Conservation (phyloP, 92 coral and sea anemone species). For the Palythoa caribaeorum region DNA sequence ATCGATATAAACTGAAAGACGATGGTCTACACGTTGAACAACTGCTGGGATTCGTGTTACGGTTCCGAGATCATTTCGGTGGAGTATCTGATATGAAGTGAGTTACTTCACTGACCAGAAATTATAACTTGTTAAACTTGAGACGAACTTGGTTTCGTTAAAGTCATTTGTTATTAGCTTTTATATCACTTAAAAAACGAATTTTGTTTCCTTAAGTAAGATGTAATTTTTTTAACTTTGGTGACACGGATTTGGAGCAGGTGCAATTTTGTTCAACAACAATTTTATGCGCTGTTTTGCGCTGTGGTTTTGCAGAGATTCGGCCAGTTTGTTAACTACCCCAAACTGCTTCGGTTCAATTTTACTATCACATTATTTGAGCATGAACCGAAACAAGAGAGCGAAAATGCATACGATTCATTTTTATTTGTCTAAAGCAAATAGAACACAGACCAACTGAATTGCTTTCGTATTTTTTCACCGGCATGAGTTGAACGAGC, state of each 20-base stretch:
- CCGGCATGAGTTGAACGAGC: neutral
- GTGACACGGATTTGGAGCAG: neutral
- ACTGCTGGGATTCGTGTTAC: neutral
- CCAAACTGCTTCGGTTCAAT: conserved; percentile 2
- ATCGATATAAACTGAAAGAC: neutral
- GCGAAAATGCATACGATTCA: neutral
- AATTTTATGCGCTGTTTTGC: neutral
- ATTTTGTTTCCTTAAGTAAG: conserved; percentile 23
- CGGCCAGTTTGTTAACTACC: neutral
- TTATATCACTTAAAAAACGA: conserved; percentile 21
- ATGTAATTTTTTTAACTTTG: conserved; percentile 9
- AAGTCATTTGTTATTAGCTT: conserved; percentile 34
- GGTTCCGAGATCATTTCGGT: neutral
- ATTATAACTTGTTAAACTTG: conserved; percentile 3
- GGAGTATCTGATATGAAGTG: neutral
- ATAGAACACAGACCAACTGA: conserved; percentile 30
- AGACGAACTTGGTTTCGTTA: conserved; percentile 34
- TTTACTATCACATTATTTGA: conserved; percentile 26
- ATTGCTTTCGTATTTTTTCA: conserved; percentile 20
- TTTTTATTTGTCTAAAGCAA: conserved; percentile 21
- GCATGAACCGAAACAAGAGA: conserved; percentile 21
- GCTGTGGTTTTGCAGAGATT: neutral
- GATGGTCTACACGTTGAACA: neutral
- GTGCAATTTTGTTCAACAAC: neutral
- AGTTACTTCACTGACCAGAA: neutral